phyloP scores from a whole-genome alignment of 1,140 invertebrate species.

The Phthorimaea operculella region DNA sequence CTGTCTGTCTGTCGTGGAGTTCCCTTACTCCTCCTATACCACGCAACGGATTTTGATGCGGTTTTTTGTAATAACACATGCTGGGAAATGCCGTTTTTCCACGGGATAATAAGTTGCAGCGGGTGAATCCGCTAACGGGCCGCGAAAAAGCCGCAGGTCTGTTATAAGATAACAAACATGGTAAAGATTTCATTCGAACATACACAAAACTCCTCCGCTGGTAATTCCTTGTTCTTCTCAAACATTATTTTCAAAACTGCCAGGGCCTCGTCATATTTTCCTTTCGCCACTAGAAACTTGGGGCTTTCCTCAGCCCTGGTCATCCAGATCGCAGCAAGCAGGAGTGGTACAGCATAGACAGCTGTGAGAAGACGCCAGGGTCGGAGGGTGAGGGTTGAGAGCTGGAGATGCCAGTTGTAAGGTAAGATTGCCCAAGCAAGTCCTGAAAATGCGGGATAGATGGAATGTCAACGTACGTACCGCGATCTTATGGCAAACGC shows the following conservation, averaged over 20 bases:
- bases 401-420: not conserved
- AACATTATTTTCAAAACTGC: slow-evolving; percentile 19
- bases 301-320: slow-evolving; percentile 42
- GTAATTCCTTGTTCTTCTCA: slow-evolving; percentile 18
- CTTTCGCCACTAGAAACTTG: slow-evolving; percentile 53
- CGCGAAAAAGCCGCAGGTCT: no score
- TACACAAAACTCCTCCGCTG: slow-evolving; percentile 11
- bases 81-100: no score
- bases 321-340: slow-evolving; percentile 61
- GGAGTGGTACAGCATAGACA: slow-evolving; percentile 64
- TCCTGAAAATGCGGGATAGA: not conserved
- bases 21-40: no score
- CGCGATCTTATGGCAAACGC: no score
- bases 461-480: no score
- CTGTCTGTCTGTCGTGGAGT: no score
- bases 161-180: no score
- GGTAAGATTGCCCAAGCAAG: slow-evolving; percentile 5
- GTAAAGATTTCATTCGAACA: not conserved
- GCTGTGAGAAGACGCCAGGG: slow-evolving; percentile 71
- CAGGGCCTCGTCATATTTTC: slow-evolving; percentile 32
- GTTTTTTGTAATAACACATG: no score
- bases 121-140: no score
- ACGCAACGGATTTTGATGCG: no score
- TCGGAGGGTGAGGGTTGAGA: slow-evolving; percentile 61
- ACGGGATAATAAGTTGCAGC: no score